Evolutionary conservation across 2,888 invertebrate species (phyloP).

Genomic region (Taphrorychus bicolor): DNA sequence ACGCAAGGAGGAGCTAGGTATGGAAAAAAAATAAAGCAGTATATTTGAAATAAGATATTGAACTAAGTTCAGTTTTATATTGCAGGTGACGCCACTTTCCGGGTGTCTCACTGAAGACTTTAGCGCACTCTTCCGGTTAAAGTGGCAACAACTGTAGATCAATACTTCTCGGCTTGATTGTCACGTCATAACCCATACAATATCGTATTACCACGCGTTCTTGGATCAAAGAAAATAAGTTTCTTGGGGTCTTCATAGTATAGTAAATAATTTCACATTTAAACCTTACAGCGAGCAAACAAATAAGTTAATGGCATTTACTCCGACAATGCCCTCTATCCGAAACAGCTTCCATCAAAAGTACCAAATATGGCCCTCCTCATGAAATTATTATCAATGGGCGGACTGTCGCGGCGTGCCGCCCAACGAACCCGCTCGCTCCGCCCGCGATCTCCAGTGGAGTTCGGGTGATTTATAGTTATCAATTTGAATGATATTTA

Average conservation of each 20-base stretch:
- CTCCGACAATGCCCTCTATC: background rate
- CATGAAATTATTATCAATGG: slow-evolving; percentile 38
- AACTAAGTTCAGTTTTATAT: background rate
- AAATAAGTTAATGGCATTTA: background rate
- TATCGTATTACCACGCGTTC: too few relatives aligned
- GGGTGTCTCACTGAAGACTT: background rate
- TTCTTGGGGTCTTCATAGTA: too few relatives aligned
- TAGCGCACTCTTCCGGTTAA: background rate
- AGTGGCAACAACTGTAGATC: background rate
- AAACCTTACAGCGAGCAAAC: too few relatives aligned
- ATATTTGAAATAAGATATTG: background rate
- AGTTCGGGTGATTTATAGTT: slow-evolving; percentile 39
- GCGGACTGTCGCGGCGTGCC: background rate
- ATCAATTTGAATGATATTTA: slow-evolving; percentile 41
- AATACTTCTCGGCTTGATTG: background rate
- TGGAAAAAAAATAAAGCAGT: too few relatives aligned
- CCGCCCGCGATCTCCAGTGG: slow-evolving; percentile 22
- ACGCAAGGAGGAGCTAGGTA: too few relatives aligned
- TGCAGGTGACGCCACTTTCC: background rate
- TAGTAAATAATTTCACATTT: too few relatives aligned
- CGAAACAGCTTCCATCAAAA: slow-evolving; percentile 4
- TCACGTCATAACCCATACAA: too few relatives aligned
- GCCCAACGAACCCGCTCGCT: background rate
- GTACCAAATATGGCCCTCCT: slow-evolving; percentile 41
- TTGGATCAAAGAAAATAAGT: too few relatives aligned